Percentiles rank a stretch among this genome's conserved stretches.
Evolutionary conservation across 2,797 vertebrate genomes (phyloP).

Genomic region (Centroberyx gerrardi): DNA sequence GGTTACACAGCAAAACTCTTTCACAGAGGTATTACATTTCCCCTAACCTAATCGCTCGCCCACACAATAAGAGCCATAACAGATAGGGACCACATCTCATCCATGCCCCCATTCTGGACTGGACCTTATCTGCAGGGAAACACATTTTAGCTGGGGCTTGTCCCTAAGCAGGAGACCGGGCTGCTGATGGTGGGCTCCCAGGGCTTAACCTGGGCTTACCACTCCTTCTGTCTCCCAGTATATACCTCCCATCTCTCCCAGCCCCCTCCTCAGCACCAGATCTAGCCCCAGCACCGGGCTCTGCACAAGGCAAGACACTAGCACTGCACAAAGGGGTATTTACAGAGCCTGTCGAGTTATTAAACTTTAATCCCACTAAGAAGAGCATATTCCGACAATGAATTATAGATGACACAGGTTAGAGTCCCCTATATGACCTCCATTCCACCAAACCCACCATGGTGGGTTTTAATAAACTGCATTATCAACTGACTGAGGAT

Average conservation of each 20-base stretch:
- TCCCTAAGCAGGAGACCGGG: constrained; percentile 61
- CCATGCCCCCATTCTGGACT: constrained; percentile 76
- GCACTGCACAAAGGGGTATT: constrained; percentile 82
- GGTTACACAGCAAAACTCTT: constrained; percentile 65
- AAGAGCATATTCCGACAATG: constrained; percentile 87
- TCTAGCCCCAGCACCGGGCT: constrained; percentile 48
- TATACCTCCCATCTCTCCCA: constrained; percentile 51
- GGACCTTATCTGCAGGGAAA: constrained; percentile 86
- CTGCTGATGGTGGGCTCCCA: constrained; percentile 81
- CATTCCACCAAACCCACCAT: constrained; percentile 71
- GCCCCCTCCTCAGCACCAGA: constrained; percentile 62
- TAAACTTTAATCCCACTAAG: constrained; percentile 90
- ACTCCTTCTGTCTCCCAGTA: constrained; percentile 50
- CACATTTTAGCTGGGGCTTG: constrained; percentile 79
- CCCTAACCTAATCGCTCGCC: constrained; percentile 74
- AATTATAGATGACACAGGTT: constrained; percentile 89
- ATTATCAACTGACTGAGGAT: constrained; percentile 78
- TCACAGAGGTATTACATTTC: constrained; percentile 82
- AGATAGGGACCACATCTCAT: constrained; percentile 83
- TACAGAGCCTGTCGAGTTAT: constrained; percentile 87
- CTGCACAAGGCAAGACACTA: constrained; percentile 63
- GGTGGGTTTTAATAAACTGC: constrained; percentile 85
- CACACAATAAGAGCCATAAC: constrained; percentile 82
- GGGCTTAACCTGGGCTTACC: constrained; percentile 80
- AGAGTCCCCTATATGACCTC: constrained; percentile 82